Base-by-base conservation (phyloP, 2,888 invertebrate species). In the Caenorhabditis becei region DNA sequence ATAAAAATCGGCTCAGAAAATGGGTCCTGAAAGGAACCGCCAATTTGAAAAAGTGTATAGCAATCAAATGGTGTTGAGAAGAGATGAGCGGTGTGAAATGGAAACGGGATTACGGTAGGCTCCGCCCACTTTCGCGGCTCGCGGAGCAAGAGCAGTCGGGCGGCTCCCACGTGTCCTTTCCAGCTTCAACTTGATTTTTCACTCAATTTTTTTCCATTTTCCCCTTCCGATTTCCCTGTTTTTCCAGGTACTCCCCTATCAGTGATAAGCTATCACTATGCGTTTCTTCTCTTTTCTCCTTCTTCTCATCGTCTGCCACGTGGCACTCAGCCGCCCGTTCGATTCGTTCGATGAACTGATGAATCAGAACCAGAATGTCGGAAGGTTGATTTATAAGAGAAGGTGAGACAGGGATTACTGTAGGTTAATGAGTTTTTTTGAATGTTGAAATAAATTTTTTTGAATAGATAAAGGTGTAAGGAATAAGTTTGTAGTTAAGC, bases 281-380 rank as follows among this genome's bases (percentile, higher is more conserved):
- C 66, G 61, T 44, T 51, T 44, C 75, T 75, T 72, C 44, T 51
- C 66, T 16, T 24, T 75, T 58, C 28, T 75, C 23, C 41, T 66
- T n/a, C 72, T 74, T 16, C 20, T 75, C 51, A 10, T 59, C 28
- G 32, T 59, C 28, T 65, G 35, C 58, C 72, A 72, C 56, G 58
- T 58, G 65, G 59, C 61, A 18, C 11, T 18, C 8, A 66, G 37
- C 37, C 66, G 75, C 54, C 66, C 75, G n/a, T 53, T 18, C 32
- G 62, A 63, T n/a, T 47, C 14, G 24, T 23, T 37, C 3, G 5
- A 18, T 10, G 56, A 16, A 20, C 8, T 49, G 10, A 26, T 54
- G 5, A 32, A 54, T n/a, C 53, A 63, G n/a, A 32, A 54, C 14
- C 53, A 63, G n/a, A 51, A 54, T 8, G 20, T 20, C 26, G 54